Evolutionary conservation across 2,113 vertebrate species (phyloP).

Genomic region (Variabilichromis moorii): DNA sequence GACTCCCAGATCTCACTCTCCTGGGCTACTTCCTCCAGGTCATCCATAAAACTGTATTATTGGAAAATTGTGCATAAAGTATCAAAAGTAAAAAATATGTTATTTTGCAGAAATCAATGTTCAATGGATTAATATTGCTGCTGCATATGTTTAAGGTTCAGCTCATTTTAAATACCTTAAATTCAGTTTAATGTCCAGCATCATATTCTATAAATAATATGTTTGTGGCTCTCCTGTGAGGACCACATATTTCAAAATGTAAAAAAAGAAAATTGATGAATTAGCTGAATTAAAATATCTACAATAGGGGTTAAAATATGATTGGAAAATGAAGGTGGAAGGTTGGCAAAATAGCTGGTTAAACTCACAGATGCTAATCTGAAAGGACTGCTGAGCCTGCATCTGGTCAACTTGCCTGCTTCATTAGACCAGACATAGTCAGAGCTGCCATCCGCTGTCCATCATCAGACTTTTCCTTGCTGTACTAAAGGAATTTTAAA

Average conservation of each 20-base stretch:
- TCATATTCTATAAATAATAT: neutral
- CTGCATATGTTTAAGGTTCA: neutral
- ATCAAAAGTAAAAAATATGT: neutral
- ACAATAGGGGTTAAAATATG: neutral
- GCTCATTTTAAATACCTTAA: neutral
- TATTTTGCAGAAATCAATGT: neutral
- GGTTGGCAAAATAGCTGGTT: neutral
- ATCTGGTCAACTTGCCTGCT: neutral
- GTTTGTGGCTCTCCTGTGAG: neutral
- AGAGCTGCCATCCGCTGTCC: neutral
- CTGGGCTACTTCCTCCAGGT: neutral
- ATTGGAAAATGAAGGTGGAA: neutral
- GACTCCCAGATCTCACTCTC: neutral
- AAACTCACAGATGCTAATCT: neutral
- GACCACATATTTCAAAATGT: neutral
- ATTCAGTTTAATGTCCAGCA: neutral
- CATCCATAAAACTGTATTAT: neutral
- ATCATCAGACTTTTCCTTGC: neutral
- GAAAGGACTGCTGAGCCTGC: neutral
- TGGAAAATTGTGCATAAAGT: neutral
- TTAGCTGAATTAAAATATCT: neutral
- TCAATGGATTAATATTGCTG: neutral
- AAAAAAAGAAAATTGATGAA: neutral
- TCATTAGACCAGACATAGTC: neutral
- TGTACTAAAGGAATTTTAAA: neutral